Evolutionary conservation across 1,140 invertebrate genomes (phyloP).

Genomic region (Drosophila biarmipes): DNA sequence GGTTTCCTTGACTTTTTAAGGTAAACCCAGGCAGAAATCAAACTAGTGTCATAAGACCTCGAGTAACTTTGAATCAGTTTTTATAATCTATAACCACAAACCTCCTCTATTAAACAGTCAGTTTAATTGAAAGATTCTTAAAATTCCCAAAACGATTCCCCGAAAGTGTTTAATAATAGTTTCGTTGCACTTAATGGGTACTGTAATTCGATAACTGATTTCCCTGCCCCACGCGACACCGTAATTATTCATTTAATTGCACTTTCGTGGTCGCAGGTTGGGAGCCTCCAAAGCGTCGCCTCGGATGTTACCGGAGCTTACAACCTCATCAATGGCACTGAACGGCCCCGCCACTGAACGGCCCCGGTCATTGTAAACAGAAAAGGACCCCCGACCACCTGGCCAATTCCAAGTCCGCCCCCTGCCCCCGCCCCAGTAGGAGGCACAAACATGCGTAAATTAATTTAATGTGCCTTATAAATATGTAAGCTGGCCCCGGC

Average conservation of each 20-base stretch:
- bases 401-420: neutral
- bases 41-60: no score
- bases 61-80: no score
- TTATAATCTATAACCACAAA: no score
- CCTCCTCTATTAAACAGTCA: no score
- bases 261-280: slow-evolving; percentile 19
- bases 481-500: slow-evolving; percentile 71
- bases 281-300: slow-evolving; percentile 6
- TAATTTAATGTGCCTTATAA: slow-evolving; percentile 83
- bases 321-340: slow-evolving; percentile 40
- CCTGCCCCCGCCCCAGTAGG: neutral
- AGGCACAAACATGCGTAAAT: slow-evolving; percentile 77
- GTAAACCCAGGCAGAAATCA: no score
- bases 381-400: slow-evolving; percentile 6
- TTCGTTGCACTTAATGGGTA: no score
- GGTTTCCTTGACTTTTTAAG: no score
- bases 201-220: no score
- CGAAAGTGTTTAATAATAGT: no score
- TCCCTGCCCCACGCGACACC: neutral
- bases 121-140: neutral
- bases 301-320: slow-evolving; percentile 17
- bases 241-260: slow-evolving; percentile 59
- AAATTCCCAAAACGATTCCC: neutral
- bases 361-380: slow-evolving; percentile 34
- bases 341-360: slow-evolving; percentile 45